Base-by-base conservation (phyloP, 2,113 vertebrate species). In the Gorsachius goisagi region DNA sequence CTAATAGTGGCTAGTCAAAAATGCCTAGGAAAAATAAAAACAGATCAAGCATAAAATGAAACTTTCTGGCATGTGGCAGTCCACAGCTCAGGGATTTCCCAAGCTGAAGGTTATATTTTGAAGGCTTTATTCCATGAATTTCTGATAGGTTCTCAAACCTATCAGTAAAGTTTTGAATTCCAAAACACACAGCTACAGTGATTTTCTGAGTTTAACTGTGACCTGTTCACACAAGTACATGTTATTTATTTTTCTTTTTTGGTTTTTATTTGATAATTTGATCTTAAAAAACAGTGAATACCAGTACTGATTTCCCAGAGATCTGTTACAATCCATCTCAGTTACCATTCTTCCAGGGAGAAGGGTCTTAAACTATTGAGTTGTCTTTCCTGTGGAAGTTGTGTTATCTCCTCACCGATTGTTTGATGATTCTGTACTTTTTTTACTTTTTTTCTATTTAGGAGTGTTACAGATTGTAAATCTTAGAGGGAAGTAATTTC, bases 11-110 rank as follows among this genome's bases (percentile, higher is more conserved):
- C n/a, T 55, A 59, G 72, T 77, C 64, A 92, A 71, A 92, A 95
- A 74, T 39, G 26, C n/a, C 72, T 44, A 21, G 37, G 55, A 90
- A 93, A 91, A 91, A 63, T 60, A 89, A 80, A 32, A 95, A 56
- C 39, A 95, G 52, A 75, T 89, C 64, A 95, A 90, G 88, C 93
- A 77, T 95, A 95, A 95, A 92, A 95, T 88, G 81, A 89, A 95
- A 82, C 69, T 89, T 91, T 75, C 77, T 91, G 90, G 39, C 74
- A 93, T 94, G 88, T 93, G 81, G 52, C 93, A 96, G 85, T 97
- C 92, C 81, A 89, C 74, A 94, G 95, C 92, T 93, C 81, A 90
- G 90, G 90, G 90, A 91, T 93, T 95, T 94, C 66, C 74, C 20
- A 89, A 68, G 81, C 10, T 89, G 74, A 91, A 91, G 66, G 32